Percentiles rank a stretch among this genome's conserved stretches.
Evolutionary conservation across 2,888 invertebrate species (phyloP).

Genomic region (Syrphus vitripennis): DNA sequence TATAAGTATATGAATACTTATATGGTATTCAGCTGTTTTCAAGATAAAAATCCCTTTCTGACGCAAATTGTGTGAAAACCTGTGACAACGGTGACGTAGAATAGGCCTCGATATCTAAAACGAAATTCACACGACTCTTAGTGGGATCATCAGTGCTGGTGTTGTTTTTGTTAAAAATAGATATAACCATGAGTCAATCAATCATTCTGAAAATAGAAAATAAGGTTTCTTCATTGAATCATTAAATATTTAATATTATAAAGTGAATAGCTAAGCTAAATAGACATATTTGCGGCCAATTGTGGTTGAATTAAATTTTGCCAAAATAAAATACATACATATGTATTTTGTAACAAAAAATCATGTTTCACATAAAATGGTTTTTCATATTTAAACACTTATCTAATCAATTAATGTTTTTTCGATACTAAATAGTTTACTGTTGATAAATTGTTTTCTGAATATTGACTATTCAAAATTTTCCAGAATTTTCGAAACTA

Average conservation of each 20-base stretch:
- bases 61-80: slow-evolving; percentile 22
- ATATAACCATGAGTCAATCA: slow-evolving; percentile 19
- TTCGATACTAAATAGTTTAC: no score
- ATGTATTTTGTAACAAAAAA: no score
- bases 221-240: neutral
- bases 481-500: no score
- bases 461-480: no score
- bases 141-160: slow-evolving; percentile 51
- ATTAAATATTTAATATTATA: neutral
- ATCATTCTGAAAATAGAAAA: slow-evolving; percentile 32
- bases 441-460: no score
- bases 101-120: neutral
- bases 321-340: no score
- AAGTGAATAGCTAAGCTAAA: neutral
- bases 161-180: slow-evolving; percentile 50
- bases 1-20: neutral
- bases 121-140: neutral
- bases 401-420: no score
- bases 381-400: no score
- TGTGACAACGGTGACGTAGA: slow-evolving; percentile 46
- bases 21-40: slow-evolving; percentile 18
- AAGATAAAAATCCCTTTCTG: slow-evolving; percentile 5
- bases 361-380: no score
- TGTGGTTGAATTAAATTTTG: neutral
- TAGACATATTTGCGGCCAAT: no score